phyloP scores from a whole-genome alignment of 2,113 vertebrate genomes.

The Psittacula cyanocephala region DNA sequence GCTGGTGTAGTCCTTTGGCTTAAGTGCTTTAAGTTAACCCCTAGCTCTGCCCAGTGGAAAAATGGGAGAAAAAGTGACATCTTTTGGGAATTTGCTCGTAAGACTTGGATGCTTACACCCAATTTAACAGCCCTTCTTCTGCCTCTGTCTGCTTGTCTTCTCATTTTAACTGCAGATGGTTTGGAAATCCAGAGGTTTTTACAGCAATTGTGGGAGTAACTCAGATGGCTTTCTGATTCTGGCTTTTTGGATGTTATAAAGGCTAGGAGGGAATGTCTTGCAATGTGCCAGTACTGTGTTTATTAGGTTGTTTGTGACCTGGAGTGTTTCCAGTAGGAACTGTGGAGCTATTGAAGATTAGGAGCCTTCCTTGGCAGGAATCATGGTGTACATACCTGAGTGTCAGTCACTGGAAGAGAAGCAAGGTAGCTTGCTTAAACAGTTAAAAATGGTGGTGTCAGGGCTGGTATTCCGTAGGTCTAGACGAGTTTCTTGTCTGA shows the following conservation, averaged over 20 bases:
- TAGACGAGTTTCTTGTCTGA: not conserved
- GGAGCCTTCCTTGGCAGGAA: not conserved
- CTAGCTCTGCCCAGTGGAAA: not conserved
- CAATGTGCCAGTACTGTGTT: not conserved
- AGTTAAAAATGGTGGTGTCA: not conserved
- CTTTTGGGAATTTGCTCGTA: not conserved
- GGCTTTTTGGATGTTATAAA: not conserved
- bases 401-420: not conserved
- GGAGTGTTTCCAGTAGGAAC: not conserved
- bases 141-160: not conserved
- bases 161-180: not conserved
- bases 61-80: not conserved
- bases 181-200: constrained; percentile 1
- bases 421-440: not conserved
- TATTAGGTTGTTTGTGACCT: not conserved
- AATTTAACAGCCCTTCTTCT: not conserved
- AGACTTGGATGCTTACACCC: not conserved
- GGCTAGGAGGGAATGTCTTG: not conserved
- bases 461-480: not conserved
- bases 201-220: not conserved
- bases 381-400: not conserved
- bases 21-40: not conserved
- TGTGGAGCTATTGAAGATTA: not conserved
- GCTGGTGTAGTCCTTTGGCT: not conserved
- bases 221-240: not conserved